A percentile compares a stretch with the other conserved stretches of the same genome.
Evolutionary conservation across 2,113 vertebrate genomes (phyloP).

Genomic region (Mirza zaza): DNA sequence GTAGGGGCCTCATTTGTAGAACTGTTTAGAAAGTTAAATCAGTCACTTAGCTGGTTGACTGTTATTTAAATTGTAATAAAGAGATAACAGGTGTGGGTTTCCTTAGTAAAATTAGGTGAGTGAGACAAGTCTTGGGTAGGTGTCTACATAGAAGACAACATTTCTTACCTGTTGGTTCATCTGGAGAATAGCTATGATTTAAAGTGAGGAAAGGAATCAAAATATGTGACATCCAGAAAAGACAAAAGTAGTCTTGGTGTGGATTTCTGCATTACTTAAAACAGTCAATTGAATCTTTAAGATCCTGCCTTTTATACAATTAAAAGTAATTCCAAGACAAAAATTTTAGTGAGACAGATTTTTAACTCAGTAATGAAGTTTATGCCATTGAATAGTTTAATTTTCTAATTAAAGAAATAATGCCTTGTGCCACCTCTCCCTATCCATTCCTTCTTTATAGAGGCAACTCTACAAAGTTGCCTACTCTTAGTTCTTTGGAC

Average conservation of each 20-base stretch:
- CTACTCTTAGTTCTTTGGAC: not conserved
- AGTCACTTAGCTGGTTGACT: not conserved
- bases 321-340: not conserved
- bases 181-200: not conserved
- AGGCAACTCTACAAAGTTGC: not conserved
- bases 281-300: not conserved
- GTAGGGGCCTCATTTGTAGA: not conserved
- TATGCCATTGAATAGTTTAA: not conserved
- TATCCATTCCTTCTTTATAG: not conserved
- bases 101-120: not conserved
- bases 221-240: not conserved
- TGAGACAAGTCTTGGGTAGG: not conserved
- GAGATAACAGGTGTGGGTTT: not conserved
- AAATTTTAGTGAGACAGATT: not conserved
- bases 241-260: not conserved
- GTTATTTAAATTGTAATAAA: not conserved
- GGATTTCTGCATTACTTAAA: not conserved
- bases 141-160: not conserved
- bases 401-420: conserved; percentile 6
- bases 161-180: not conserved
- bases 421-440: not conserved
- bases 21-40: not conserved
- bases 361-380: not conserved
- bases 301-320: not conserved
- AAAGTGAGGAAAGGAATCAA: not conserved